phyloP scores from a whole-genome alignment of 2,888 invertebrate genomes.

The Drosophila cognata region DNA sequence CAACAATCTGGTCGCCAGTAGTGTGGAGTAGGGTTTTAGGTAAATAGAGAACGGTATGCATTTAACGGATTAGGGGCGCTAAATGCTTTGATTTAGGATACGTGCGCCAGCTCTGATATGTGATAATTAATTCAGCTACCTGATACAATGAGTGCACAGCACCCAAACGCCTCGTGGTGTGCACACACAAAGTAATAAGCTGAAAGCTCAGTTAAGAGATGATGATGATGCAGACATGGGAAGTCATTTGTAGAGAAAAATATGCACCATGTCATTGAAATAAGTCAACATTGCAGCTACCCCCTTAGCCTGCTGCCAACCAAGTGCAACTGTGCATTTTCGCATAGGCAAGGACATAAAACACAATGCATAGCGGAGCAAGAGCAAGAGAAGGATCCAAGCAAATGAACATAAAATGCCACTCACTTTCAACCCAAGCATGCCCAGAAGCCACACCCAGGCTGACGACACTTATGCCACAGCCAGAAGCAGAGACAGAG shows the following conservation, averaged over 20 bases:
- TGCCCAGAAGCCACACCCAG: slow-evolving; percentile 40
- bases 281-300: slow-evolving; percentile 58
- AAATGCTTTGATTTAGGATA: slow-evolving; percentile 76
- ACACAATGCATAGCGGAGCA: slow-evolving; percentile 62
- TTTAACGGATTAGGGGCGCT: slow-evolving; percentile 76
- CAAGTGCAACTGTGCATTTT: slow-evolving; percentile 53
- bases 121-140: slow-evolving; percentile 70
- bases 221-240: slow-evolving; percentile 49
- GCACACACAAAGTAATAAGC: slow-evolving; percentile 71
- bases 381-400: slow-evolving; percentile 19
- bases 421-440: slow-evolving; percentile 65
- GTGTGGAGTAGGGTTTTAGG: slow-evolving; percentile 10
- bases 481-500: not conserved
- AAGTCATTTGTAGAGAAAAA: slow-evolving; percentile 62
- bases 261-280: slow-evolving; percentile 65
- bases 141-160: slow-evolving; percentile 24
- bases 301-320: not conserved
- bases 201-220: slow-evolving; percentile 61
- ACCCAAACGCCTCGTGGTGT: slow-evolving; percentile 23
- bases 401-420: slow-evolving; percentile 80
- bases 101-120: slow-evolving; percentile 68
- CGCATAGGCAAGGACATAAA: slow-evolving; percentile 69
- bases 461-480: slow-evolving; percentile 4
- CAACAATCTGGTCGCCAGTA: slow-evolving; percentile 16
- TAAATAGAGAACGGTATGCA: slow-evolving; percentile 45